A percentile compares a stretch with the other conserved stretches of the same genome.
phyloP scores from a whole-genome alignment of 2,113 vertebrate genomes.

The Cygnus buccinator region DNA sequence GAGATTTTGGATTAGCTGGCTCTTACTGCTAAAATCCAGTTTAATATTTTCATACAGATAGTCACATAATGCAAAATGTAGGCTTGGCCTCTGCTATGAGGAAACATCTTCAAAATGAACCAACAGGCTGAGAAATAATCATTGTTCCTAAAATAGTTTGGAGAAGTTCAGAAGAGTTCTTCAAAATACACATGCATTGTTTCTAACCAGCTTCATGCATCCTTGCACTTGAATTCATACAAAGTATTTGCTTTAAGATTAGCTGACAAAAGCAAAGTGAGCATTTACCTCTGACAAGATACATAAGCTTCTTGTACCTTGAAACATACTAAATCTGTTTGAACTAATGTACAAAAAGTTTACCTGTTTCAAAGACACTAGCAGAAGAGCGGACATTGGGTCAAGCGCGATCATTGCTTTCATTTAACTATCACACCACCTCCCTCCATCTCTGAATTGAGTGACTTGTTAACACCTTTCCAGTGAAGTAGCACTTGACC shows the following conservation, averaged over 20 bases:
- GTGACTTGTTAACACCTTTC: neutral
- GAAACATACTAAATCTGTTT: neutral
- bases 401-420: neutral
- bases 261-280: neutral
- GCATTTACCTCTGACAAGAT: neutral
- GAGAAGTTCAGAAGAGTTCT: neutral
- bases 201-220: neutral
- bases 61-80: neutral
- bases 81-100: neutral
- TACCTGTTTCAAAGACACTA: neutral
- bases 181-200: neutral
- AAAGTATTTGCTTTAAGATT: neutral
- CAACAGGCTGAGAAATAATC: neutral
- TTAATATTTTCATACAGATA: neutral
- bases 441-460: neutral
- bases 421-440: neutral
- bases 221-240: neutral
- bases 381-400: rapidly evolving
- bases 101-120: neutral
- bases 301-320: neutral
- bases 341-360: rapidly evolving
- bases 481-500: neutral
- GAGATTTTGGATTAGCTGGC: neutral
- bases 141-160: neutral
- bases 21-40: neutral